Evolutionary conservation across 2,797 vertebrate species (phyloP), one percentile per base, ranked within the genome.

Genomic region (Cyclopterus lumpus): DNA sequence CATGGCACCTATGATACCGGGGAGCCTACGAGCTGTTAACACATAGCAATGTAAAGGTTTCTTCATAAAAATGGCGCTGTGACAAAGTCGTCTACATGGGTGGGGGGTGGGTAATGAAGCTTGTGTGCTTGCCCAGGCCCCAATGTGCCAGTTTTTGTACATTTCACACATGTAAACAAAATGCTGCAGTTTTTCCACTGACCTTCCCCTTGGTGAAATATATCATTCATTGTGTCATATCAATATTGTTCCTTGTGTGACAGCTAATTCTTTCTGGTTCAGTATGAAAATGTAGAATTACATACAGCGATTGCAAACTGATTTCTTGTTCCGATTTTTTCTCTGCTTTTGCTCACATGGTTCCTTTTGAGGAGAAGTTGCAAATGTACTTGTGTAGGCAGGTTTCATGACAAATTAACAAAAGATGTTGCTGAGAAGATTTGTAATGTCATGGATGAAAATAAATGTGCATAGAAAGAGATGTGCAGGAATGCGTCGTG

Each of bases 401-500:
- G 77, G 83, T 90, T 88, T 89, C 76, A 89, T 79, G 81, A 89
- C 32, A 44, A 83, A 85, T 87, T 88, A 90, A 93, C 79, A 90
- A 87, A 85, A 80, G 6, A 65, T 81, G 68, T 90, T 30, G 24
- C 76, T 80, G 79, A 88, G 88, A 86, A 83, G 9, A 84, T 84
- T 87, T 95, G 91, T 92, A 86, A 92, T 87, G 69, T 86, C 71
- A 76, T 71, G 66, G 80, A 76, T 66, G 8, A 86, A 70, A 95
- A 94, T 93, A 94, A 94, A 95, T 84, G 81, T 90, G 88, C 86
- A 86, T 81, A 87, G 66, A 90, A 85, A 67, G 22, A 81, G 59
- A 64, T 30, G 26, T 67, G 22, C 62, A 49, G 59, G 61, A 57
- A 78, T 80, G 57, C 72, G 40, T 63, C 73, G 66, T 84, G 66